phyloP scores from a whole-genome alignment of 2,797 vertebrate genomes.

The Vipera latastei region DNA sequence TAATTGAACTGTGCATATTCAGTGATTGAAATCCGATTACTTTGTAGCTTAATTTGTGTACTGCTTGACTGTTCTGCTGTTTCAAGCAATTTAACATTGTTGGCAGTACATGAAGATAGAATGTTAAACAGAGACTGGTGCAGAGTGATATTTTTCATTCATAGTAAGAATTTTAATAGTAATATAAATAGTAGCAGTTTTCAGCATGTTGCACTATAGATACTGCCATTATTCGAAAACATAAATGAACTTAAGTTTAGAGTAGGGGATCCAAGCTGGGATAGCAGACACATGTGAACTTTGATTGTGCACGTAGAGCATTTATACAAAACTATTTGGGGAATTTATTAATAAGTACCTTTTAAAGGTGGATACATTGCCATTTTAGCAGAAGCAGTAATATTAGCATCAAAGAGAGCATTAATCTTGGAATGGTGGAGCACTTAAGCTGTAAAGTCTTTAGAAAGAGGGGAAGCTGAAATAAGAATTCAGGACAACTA shows the following conservation, averaged over 20 bases:
- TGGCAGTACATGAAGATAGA: slow-evolving; percentile 62
- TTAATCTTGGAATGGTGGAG: background rate
- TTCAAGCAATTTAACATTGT: slow-evolving; percentile 71
- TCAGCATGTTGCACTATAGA: background rate
- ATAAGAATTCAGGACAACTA: background rate
- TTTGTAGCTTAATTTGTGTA: slow-evolving; percentile 72
- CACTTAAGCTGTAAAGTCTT: background rate
- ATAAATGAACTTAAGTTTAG: slow-evolving; percentile 4
- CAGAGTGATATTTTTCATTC: slow-evolving; percentile 28
- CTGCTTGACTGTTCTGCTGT: slow-evolving; percentile 70
- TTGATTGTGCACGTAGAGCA: background rate
- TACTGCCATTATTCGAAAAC: slow-evolving; percentile 13
- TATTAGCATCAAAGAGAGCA: background rate
- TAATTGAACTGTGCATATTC: slow-evolving; percentile 77
- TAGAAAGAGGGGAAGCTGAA: background rate
- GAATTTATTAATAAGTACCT: background rate
- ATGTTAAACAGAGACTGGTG: slow-evolving; percentile 64
- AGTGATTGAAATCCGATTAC: slow-evolving; percentile 75
- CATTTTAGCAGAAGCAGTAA: background rate
- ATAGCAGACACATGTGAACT: background rate
- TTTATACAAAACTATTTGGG: background rate
- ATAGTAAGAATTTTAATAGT: background rate
- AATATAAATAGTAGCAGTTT: background rate
- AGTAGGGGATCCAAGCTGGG: background rate
- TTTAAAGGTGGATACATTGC: background rate